Base-by-base conservation (phyloP, 2,797 vertebrate species). In the Pseudomugil gertrudae region DNA sequence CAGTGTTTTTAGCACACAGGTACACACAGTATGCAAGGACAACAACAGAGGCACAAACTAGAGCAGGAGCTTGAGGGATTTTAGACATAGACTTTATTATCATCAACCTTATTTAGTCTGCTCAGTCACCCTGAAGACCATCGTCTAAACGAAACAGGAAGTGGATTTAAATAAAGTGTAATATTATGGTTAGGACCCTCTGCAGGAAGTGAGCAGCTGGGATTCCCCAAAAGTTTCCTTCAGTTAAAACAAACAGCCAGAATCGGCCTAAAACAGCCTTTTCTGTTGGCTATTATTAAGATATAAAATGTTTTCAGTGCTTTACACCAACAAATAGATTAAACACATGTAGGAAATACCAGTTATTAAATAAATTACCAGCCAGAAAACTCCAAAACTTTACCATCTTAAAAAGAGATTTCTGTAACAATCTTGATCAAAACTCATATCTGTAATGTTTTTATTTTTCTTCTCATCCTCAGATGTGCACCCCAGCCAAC, bases 401-500 rank as follows among this genome's bases (percentile, higher is more conserved):
- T 26, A 26, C 24, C 14, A 24, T 24, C 4, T 50, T 47, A 19
- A n/a, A 45, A 13, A 43, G 9, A 7, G 19, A 9, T 6, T 9
- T 2, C 15, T 1, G 15, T 13, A 1, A 40, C 15, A 40, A 17
- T 40, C 5, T 17, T 40, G 38, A 36, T 4, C 4, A 5, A 19
- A 7, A 6, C 40, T n/a, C 40, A 45, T 19, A 45, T 45, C 21
- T 3, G 9, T 21, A 9, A 9, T 21, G 8, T n/a, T 45, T 7
- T 9, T 32, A 32, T 45, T 36, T 35, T n/a, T 58, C 57, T 77
- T 9, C 63, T 61, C 51, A 0, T 68, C 14, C 66, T 0, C 93
- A 99, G 98, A 98, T 99, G 97, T 98, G 98, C 90, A 97, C 97
- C 88, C 98, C 97, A 0, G 96, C 97, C 93, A 99, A 99, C 95